phyloP scores from a whole-genome alignment of 2,888 invertebrate genomes.

The Hirtodrosophila duncani region DNA sequence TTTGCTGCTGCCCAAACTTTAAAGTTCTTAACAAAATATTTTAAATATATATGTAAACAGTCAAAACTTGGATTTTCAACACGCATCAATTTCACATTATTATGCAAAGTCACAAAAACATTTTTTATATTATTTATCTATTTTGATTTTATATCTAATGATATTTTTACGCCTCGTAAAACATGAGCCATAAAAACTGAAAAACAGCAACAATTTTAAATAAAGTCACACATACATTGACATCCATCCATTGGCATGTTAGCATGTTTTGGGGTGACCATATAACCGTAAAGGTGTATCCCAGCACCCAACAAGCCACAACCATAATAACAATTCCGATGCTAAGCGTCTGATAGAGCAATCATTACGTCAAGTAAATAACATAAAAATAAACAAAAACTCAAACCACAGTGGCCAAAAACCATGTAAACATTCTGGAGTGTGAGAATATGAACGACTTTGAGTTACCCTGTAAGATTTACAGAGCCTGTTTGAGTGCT shows the following conservation, averaged over 20 bases:
- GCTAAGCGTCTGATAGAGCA: slow-evolving; percentile 45
- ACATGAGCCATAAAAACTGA: slow-evolving; percentile 33
- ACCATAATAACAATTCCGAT: slow-evolving; percentile 20
- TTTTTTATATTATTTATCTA: slow-evolving; percentile 38
- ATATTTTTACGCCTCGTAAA: slow-evolving; percentile 54
- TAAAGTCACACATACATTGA: no score
- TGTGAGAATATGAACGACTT: not conserved
- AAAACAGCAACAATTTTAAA: slow-evolving; percentile 18
- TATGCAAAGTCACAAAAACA: slow-evolving; percentile 6
- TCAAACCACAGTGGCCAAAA: slow-evolving; percentile 25
- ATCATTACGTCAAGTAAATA: slow-evolving; percentile 51
- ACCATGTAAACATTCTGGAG: slow-evolving; percentile 31
- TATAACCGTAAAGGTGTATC: no score
- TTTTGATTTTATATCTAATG: slow-evolving; percentile 40
- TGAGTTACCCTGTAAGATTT: no score
- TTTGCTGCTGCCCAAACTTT: no score
- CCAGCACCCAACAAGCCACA: no score
- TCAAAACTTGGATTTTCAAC: no score
- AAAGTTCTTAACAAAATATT: no score
- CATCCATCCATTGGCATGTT: slow-evolving; percentile 25
- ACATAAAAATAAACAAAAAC: slow-evolving; percentile 40
- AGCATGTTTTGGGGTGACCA: slow-evolving; percentile 28
- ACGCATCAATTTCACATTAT: no score
- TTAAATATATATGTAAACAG: no score
- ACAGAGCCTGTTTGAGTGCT: no score